phyloP scores from a whole-genome alignment of 1,140 invertebrate genomes.

The Sinonovacula constricta region DNA sequence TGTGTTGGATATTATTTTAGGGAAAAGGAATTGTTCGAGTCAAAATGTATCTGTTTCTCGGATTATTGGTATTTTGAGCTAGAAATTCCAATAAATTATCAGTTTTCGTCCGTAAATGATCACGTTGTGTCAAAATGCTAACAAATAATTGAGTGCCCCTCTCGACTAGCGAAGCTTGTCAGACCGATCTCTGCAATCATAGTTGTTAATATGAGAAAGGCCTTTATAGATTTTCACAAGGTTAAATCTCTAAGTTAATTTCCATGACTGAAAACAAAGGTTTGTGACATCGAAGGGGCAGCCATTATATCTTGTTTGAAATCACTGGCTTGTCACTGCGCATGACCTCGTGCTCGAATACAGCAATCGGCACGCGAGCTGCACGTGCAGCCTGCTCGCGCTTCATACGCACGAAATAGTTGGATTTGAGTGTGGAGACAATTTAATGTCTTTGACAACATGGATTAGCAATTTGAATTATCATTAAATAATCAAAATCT shows the following conservation, averaged over 20 bases:
- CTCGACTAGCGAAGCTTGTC: neutral
- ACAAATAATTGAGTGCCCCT: slow-evolving; percentile 48
- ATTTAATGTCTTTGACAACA: too few species aligned
- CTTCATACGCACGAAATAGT: too few species aligned
- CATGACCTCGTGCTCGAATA: neutral
- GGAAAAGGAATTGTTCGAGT: too few species aligned
- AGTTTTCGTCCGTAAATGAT: slow-evolving; percentile 51
- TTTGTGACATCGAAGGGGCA: neutral
- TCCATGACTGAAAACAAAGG: neutral
- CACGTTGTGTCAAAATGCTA: slow-evolving; percentile 48
- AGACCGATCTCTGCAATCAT: neutral
- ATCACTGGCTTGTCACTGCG: neutral
- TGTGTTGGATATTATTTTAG: too few species aligned
- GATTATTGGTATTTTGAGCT: slow-evolving; percentile 48
- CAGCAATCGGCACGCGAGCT: neutral
- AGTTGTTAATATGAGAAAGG: neutral
- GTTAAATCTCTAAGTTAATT: too few species aligned
- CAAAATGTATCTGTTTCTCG: too few species aligned
- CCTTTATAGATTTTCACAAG: too few species aligned
- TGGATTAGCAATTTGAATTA: too few species aligned
- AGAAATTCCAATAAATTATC: slow-evolving; percentile 54
- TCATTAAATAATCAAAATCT: too few species aligned
- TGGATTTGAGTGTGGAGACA: too few species aligned
- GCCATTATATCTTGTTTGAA: neutral
- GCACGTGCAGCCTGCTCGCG: too few species aligned